Conservation (phyloP, 2,797 vertebrate genomes). For the Aphelocoma californica region DNA sequence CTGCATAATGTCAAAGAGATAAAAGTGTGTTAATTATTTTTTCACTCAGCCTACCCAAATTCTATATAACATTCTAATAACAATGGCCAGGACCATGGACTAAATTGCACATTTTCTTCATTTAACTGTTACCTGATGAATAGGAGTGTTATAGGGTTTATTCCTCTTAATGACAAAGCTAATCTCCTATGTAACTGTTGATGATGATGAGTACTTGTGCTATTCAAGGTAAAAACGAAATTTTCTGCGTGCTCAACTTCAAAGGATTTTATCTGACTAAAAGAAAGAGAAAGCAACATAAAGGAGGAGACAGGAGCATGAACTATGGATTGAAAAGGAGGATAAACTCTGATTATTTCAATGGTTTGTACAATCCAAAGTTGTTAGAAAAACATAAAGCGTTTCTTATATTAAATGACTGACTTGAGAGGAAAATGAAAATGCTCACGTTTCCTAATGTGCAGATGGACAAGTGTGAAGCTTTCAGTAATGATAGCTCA, state of each 20-base stretch:
- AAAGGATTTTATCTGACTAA: conserved; percentile 50
- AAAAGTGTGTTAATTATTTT: conserved; percentile 25
- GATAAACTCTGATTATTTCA: conserved; percentile 68
- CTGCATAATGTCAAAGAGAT: background rate
- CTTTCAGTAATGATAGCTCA: conserved; percentile 16
- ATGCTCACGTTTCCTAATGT: background rate
- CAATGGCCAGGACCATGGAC: conserved; percentile 8
- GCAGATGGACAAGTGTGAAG: conserved; percentile 51
- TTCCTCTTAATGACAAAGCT: conserved; percentile 61
- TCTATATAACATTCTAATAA: conserved; percentile 1
- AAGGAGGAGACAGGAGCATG: conserved; percentile 10
- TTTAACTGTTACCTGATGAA: conserved; percentile 68
- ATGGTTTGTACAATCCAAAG: conserved; percentile 33
- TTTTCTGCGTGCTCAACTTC: conserved; percentile 10
- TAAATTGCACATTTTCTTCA: conserved; percentile 55
- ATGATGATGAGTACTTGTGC: conserved; percentile 53
- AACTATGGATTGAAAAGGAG: conserved; percentile 48
- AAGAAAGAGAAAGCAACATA: conserved; percentile 21
- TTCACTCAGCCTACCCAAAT: background rate
- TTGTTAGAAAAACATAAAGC: conserved; percentile 60
- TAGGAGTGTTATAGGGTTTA: conserved; percentile 62
- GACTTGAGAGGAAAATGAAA: conserved; percentile 33
- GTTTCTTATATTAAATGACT: conserved; percentile 40
- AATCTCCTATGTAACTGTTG: conserved; percentile 67
- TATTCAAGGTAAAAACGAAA: conserved; percentile 58